phyloP scores from a whole-genome alignment of 2,797 vertebrate species.

The Catharus ustulatus region DNA sequence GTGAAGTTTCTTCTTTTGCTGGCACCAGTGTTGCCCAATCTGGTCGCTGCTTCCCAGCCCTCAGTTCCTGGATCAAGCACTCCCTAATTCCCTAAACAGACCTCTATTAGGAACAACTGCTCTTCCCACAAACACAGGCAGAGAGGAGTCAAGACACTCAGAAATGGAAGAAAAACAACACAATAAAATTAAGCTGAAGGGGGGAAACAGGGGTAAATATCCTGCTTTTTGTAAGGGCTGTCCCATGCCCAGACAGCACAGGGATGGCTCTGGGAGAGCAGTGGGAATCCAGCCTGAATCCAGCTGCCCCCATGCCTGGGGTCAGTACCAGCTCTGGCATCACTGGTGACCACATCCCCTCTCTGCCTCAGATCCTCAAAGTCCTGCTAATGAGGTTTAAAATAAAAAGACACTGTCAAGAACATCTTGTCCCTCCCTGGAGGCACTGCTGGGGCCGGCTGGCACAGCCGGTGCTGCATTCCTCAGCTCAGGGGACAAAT shows the following conservation, averaged over 20 bases:
- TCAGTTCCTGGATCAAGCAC: neutral
- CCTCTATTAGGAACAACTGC: neutral
- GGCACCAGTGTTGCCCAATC: neutral
- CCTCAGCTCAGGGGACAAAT: constrained; percentile 33
- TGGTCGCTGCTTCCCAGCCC: neutral
- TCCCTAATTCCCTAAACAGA: neutral
- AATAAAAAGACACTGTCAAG: neutral
- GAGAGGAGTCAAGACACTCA: neutral
- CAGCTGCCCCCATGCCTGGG: rapidly evolving
- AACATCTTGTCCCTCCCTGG: neutral
- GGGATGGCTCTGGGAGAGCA: neutral
- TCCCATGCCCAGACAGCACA: neutral
- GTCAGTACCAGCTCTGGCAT: neutral
- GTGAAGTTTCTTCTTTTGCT: neutral
- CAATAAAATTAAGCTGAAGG: neutral
- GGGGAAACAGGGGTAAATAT: neutral
- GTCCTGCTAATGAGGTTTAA: neutral
- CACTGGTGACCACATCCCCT: neutral
- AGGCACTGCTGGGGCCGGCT: neutral
- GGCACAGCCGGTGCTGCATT: neutral
- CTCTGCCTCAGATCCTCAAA: neutral
- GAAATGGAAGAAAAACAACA: neutral
- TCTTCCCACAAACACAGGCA: neutral
- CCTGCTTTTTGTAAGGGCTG: neutral
- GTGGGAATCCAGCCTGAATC: neutral